Percentiles rank a stretch among this genome's conserved stretches.
Evolutionary conservation across 2,113 vertebrate genomes (phyloP).

Genomic region (Chaetodon auriga): DNA sequence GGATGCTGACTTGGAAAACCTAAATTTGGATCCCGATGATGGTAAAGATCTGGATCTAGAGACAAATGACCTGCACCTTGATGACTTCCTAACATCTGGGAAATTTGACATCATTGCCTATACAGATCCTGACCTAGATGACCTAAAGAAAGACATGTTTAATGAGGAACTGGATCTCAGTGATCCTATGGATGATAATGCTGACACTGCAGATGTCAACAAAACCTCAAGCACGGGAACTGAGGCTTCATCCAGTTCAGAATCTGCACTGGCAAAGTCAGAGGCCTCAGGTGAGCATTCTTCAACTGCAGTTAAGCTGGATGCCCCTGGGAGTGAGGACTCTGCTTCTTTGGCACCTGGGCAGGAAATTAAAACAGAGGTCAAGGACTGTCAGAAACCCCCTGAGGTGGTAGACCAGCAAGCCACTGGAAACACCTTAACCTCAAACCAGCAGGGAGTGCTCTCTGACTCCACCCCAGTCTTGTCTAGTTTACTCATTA

Average conservation of each 20-base stretch:
- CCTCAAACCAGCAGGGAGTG: constrained; percentile 80
- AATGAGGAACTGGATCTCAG: constrained; percentile 94
- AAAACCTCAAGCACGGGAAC: constrained; percentile 65
- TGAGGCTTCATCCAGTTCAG: constrained; percentile 79
- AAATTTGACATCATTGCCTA: constrained; percentile 99
- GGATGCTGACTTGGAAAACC: constrained; percentile 94
- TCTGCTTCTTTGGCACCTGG: constrained; percentile 66
- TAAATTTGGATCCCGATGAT: constrained; percentile 94
- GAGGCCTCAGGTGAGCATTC: constrained; percentile 80
- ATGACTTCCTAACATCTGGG: constrained; percentile 93
- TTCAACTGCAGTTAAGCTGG: constrained; percentile 80
- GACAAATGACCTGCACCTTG: constrained; percentile 94
- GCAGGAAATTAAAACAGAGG: constrained; percentile 82
- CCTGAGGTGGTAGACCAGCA: constrained; percentile 59
- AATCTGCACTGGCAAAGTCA: constrained; percentile 78
- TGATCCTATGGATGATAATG: constrained; percentile 92
- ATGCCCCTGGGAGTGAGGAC: constrained; percentile 74
- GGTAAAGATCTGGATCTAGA: constrained; percentile 96
- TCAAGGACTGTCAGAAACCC: constrained; percentile 74
- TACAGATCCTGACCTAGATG: constrained; percentile 95
- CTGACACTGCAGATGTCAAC: constrained; percentile 74
- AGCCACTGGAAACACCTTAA: constrained; percentile 74
- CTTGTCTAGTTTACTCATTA: constrained; percentile 92
- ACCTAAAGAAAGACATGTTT: constrained; percentile 96
- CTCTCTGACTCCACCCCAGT: constrained; percentile 88